Evolutionary conservation across 2,888 invertebrate species (phyloP).

Genomic region (Crocallis elinguaria): DNA sequence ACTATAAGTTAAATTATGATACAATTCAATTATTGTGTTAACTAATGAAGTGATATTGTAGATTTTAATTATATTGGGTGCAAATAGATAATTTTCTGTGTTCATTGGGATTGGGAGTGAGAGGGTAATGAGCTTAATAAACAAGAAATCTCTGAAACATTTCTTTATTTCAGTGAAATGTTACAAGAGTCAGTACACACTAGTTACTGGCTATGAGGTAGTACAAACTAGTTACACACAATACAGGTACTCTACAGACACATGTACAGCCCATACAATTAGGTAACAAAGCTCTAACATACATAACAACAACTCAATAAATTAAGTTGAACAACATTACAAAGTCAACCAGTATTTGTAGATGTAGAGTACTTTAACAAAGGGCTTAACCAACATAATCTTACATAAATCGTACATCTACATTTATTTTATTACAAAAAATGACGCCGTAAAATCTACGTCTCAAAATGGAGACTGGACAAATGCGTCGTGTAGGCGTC

Average conservation of each 20-base stretch:
- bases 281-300: slow-evolving; percentile 21
- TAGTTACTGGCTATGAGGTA: slow-evolving; percentile 52
- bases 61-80: not conserved
- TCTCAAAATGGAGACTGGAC: slow-evolving; percentile 47
- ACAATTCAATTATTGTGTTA: too few relatives aligned
- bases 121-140: slow-evolving; percentile 52
- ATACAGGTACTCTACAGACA: slow-evolving; percentile 36
- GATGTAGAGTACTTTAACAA: slow-evolving; percentile 16
- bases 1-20: too few relatives aligned
- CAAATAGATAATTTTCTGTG: not conserved
- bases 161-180: slow-evolving; percentile 73
- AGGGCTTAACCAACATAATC: slow-evolving; percentile 20
- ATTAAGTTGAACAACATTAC: slow-evolving; percentile 37
- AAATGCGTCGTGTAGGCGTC: slow-evolving; percentile 55
- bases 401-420: slow-evolving; percentile 23
- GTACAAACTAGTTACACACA: slow-evolving; percentile 55
- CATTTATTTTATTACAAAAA: slow-evolving; percentile 26
- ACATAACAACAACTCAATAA: slow-evolving; percentile 45
- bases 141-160: slow-evolving; percentile 72
- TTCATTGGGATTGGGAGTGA: slow-evolving; percentile 37
- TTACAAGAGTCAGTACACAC: slow-evolving; percentile 63
- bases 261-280: slow-evolving; percentile 32
- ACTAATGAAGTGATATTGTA: not conserved
- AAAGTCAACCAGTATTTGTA: not conserved
- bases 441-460: slow-evolving; percentile 46